Evolutionary conservation across 2,113 vertebrate species (phyloP), one percentile per base, ranked within the genome.

Genomic region (Aix galericulata): DNA sequence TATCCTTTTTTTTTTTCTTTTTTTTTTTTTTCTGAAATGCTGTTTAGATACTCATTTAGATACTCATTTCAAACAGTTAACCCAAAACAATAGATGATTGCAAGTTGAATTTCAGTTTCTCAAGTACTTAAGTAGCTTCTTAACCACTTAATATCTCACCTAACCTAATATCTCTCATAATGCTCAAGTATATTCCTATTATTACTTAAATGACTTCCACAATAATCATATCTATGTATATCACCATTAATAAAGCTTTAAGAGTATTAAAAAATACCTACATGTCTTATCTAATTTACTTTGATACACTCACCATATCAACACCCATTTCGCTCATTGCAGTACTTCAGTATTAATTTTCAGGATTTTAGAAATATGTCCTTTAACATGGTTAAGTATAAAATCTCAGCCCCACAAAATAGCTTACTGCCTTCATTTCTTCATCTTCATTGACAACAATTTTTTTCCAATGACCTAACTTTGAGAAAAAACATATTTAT

Each of bases 391-490:
- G 40, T 9, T 78, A 66, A 77, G 58, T 26, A 58, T 74, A 84
- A 58, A 11, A 66, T 17, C 23, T 58, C 55, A 91, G 21, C 1
- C 1, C 8, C 22, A 29, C 0, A 1, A 34, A 80, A 62, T 1
- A 86, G 14, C 8, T 71, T 59, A 29, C 3, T 63, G 11, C n/a
- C 67, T 90, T 63, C 20, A 73, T n/a, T 66, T 25, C 53, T 31
- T 71, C 29, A 46, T 82, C 26, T 15, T 73, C 12, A 11, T 2
- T 8, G 18, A 40, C 34, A 34, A 15, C 5, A 8, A 15, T 10
- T n/a, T 20, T 44, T 86, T 86, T 40, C 59, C 59, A 79, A 46
- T 13, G 80, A 63, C 21, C 9, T 34, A 60, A 1, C 42, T 71
- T 42, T 13, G 38, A 94, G 46, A 77, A 71, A 48, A 56, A 74